Percentiles rank a stretch among this genome's conserved stretches.
Conservation (phyloP, 2,113 vertebrate species). For the Oryzias celebensis region DNA sequence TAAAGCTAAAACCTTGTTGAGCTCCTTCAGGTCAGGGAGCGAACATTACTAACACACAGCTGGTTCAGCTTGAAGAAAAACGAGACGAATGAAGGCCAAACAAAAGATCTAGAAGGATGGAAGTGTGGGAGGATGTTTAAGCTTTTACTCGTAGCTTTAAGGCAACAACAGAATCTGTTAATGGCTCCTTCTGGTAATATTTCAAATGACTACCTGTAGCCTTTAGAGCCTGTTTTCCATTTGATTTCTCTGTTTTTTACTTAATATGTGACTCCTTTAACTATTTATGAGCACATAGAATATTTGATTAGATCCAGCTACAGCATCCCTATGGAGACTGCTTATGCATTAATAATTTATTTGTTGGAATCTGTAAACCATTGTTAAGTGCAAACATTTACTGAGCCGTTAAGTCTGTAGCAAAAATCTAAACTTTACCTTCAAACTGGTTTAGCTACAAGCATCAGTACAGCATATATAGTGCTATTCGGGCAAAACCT, state of each 20-base stretch:
- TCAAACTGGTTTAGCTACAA: too few species aligned
- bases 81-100: conserved; percentile 1
- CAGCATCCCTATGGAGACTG: conserved; percentile 45
- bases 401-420: too few species aligned
- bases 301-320: conserved; percentile 60
- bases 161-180: not conserved
- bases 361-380: conserved; percentile 28
- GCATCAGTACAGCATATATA: too few species aligned
- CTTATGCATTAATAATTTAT: conserved; percentile 57
- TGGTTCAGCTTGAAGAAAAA: not conserved
- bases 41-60: not conserved
- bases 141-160: conserved; percentile 1
- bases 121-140: conserved; percentile 6
- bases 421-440: too few species aligned
- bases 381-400: not conserved
- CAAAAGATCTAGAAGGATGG: conserved; percentile 3
- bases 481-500: too few species aligned
- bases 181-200: conserved; percentile 8
- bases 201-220: conserved; percentile 19
- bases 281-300: conserved; percentile 61
- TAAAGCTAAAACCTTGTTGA: not conserved
- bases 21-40: not conserved
- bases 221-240: conserved; percentile 5
- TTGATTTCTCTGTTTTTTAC: conserved; percentile 10
- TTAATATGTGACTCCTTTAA: conserved; percentile 34